These are phyloP conservation scores for Apodemus speciosus DNA, from an alignment of 2,113 vertebrate species.

Conservation along the genomic window DNA sequence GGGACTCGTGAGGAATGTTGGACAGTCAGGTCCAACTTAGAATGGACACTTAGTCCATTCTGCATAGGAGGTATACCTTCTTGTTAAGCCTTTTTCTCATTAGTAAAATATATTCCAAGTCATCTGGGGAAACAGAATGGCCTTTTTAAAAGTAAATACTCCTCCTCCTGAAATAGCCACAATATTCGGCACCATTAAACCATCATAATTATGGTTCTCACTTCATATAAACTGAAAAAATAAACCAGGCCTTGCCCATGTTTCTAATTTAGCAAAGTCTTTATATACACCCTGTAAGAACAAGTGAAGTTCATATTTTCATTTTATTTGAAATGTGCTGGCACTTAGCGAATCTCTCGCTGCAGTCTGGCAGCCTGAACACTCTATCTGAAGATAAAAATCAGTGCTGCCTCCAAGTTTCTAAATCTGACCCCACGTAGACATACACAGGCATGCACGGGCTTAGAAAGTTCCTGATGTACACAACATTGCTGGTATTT, in stretches of 20 bases:
- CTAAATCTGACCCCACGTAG: background rate
- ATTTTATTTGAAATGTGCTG: constrained; percentile 64
- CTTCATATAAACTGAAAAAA: constrained; percentile 65
- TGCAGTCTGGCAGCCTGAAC: constrained; percentile 48
- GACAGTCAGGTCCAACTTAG: background rate
- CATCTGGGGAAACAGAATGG: background rate
- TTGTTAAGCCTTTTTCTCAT: background rate
- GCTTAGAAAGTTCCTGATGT: constrained; percentile 5
- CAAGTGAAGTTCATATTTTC: constrained; percentile 66
- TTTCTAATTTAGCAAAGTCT: constrained; percentile 63
- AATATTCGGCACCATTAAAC: constrained; percentile 63
- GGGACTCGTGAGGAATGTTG: accelerated
- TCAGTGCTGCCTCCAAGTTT: background rate
- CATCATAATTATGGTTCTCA: constrained; percentile 56
- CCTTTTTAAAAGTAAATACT: constrained; percentile 54
- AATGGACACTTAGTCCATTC: too few species aligned
- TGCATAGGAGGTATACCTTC: background rate
- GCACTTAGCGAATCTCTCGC: constrained; percentile 58
- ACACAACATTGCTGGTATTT: background rate
- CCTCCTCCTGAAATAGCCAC: background rate
- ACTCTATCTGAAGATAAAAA: constrained; percentile 43
- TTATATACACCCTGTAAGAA: constrained; percentile 57
- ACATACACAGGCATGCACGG: constrained; percentile 1
- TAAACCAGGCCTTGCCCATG: constrained; percentile 48
- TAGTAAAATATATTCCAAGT: background rate